A percentile compares a stretch with the other conserved stretches of the same genome.
phyloP scores from a whole-genome alignment of 2,888 invertebrate genomes.

The Diadegma fenestrale region DNA sequence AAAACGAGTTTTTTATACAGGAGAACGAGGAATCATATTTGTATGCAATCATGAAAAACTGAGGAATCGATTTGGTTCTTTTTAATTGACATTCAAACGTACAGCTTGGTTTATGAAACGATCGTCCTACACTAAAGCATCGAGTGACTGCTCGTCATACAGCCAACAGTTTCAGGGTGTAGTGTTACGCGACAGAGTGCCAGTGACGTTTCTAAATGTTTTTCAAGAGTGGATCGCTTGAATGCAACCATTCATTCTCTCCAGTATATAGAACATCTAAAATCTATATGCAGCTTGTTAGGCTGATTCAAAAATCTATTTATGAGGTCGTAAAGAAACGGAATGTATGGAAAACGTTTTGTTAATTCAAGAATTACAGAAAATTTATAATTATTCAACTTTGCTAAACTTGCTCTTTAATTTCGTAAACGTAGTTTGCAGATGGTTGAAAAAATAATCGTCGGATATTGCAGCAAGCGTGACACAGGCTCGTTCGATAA shows the following conservation, averaged over 20 bases:
- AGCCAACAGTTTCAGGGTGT: not conserved
- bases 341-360: too few relatives aligned
- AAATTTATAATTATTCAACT: too few relatives aligned
- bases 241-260: not conserved
- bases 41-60: not conserved
- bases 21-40: not conserved
- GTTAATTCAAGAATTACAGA: too few relatives aligned
- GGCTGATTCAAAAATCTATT: too few relatives aligned
- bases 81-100: constrained; percentile 9
- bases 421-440: too few relatives aligned
- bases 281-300: too few relatives aligned
- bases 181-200: not conserved
- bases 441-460: too few relatives aligned
- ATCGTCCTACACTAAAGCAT: not conserved
- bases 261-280: not conserved
- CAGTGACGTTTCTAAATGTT: not conserved
- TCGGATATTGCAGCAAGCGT: too few relatives aligned
- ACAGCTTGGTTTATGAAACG: not conserved
- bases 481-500: too few relatives aligned
- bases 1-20: too few relatives aligned
- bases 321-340: too few relatives aligned
- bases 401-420: too few relatives aligned
- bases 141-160: not conserved
- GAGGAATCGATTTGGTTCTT: not conserved
- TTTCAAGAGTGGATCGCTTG: not conserved